These are phyloP conservation scores for Pectinophora gossypiella DNA, from an alignment of 1,140 invertebrate genomes.

Conservation along the genomic window DNA sequence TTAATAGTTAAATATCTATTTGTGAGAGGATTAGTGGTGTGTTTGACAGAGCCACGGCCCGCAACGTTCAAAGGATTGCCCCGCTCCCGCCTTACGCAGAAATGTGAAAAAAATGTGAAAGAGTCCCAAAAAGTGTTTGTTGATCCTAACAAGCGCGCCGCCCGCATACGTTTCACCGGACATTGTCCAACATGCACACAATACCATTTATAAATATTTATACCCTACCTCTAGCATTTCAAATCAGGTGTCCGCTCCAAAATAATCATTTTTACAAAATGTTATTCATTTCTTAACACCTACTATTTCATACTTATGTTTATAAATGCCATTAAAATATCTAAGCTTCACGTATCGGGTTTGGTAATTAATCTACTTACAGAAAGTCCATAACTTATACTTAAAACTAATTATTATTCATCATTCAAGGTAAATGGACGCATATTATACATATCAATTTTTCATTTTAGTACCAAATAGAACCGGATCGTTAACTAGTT, in stretches of 20 bases:
- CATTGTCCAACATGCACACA: background rate
- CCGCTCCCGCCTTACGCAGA: background rate
- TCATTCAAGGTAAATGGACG: constrained; percentile 62
- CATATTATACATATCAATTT: constrained; percentile 55
- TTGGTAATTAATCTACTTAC: constrained; percentile 53
- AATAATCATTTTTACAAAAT: background rate
- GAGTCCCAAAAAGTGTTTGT: background rate
- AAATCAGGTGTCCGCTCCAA: no score
- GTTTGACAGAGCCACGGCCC: constrained; percentile 33
- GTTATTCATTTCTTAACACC: background rate
- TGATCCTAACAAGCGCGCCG: background rate
- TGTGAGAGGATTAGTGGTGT: constrained; percentile 58
- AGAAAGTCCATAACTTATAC: constrained; percentile 54
- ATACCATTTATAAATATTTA: background rate
- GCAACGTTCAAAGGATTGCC: background rate
- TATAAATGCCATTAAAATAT: constrained; percentile 34
- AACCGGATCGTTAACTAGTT: constrained; percentile 50
- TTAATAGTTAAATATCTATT: constrained; percentile 56
- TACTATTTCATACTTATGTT: background rate
- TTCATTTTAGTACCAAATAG: constrained; percentile 52
- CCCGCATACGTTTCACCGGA: background rate
- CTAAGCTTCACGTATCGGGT: constrained; percentile 24
- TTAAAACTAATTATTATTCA: constrained; percentile 58
- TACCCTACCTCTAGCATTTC: no score
- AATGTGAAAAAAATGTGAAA: background rate